Conservation (phyloP, 2,113 vertebrate genomes). For the Platichthys flesus region DNA sequence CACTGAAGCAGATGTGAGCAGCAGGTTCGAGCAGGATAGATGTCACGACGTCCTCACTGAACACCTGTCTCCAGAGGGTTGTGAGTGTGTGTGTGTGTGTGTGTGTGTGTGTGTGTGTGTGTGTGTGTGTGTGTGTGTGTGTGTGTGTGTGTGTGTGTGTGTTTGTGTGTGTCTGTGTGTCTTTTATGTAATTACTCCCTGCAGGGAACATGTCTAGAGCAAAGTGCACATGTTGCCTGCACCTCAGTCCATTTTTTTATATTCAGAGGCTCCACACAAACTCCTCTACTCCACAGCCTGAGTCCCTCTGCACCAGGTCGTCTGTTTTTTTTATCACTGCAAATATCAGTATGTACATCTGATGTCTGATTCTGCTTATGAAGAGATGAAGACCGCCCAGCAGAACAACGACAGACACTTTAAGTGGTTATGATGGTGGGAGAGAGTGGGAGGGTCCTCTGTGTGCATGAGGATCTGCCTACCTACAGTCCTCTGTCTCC, state of each 20-base stretch:
- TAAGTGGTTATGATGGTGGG: background rate
- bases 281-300: constrained; percentile 13
- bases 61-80: constrained; percentile 13
- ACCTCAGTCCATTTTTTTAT: constrained; percentile 38
- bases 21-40: background rate
- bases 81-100: constrained; percentile 13
- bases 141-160: too few species aligned
- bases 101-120: background rate
- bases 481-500: constrained; percentile 91
- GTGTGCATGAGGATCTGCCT: constrained; percentile 26
- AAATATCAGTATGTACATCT: background rate
- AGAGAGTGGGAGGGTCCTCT: background rate
- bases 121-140: background rate
- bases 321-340: background rate
- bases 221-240: constrained; percentile 34
- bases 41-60: background rate
- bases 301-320: background rate
- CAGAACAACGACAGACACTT: background rate
- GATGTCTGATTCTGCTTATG: constrained; percentile 3
- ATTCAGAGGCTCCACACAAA: constrained; percentile 39
- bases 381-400: background rate
- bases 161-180: constrained; percentile 5
- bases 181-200: constrained; percentile 52
- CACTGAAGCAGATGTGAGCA: background rate
- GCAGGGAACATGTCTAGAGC: constrained; percentile 47